Evolutionary conservation across 2,888 invertebrate genomes (phyloP), one percentile per base, ranked within the genome.

Genomic region (Morinoia aosen): DNA sequence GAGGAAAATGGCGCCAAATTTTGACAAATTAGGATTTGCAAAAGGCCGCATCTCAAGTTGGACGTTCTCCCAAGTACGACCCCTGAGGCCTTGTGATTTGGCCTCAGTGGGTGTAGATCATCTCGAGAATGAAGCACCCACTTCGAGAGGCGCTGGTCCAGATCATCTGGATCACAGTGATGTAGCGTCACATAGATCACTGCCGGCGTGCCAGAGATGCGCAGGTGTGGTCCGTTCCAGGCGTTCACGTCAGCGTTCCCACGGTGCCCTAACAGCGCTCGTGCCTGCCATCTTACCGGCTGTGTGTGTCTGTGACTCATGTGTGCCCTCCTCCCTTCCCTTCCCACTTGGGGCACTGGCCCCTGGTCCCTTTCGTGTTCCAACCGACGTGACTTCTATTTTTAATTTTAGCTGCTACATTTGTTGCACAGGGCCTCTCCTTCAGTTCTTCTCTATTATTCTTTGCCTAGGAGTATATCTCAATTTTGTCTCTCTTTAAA

Each of bases 211-310:
- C 76, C 76, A 2, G 19, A 33, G 76, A 76, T 76, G 76, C 76
- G 76, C 76, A 76, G 76, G 76, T 76, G 76, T 76, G 76, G 76
- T 76, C 61, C 76, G 76, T 76, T 76, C 76, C 76, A 76, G 76
- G 76, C 76, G 76, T 33, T 76, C 76, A 25, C 33, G 76, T 76
- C 76, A 33, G 8, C 90, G 90, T 90, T 90, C 90, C 90, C 90
- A 90, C 90, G 90, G 90, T 40, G 39, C 90, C 90, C 48, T 16
- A 48, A 14, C 40, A 48, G 90, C 90, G 40, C 90, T 90, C 90
- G 90, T 90, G 90, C 90, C 90, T 48, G 90, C 90, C 76, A 76
- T 76, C 76, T 76, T 76, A 76, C 76, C 76, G 76, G 33, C 76
- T 76, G 76, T 76, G 61, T 61, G 61, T 61, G 76, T 76, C 76